Evolutionary conservation across 30 jellyfish, hydroid and myxozoan species (phyloP), one percentile per base, ranked within the genome.

Genomic region (Cassiopea andromeda): DNA sequence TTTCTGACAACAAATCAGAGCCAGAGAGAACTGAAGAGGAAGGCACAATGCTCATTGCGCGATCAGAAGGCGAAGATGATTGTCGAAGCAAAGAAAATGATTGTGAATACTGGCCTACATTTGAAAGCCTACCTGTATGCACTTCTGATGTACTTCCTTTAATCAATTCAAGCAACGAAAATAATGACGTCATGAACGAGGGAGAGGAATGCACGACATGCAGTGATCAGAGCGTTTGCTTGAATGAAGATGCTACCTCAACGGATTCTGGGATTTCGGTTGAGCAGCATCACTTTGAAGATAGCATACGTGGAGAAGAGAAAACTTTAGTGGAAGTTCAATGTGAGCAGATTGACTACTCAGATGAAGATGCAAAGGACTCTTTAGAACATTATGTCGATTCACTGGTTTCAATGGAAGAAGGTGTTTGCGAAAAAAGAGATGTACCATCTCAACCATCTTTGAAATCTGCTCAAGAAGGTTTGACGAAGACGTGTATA

Each of bases 371-470:
- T 10, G 48, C 57, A 47, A 83, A 71, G 27, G 91, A 83, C 60
- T 83, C 79, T 7, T 71, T 83, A 57, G 91, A 69, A 14, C 54
- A 83, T 70, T 83, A 83, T 69, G 91, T 83, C 5, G 91, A 83
- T 7, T 69, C 83, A 3, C 18, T 83, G 57, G 78, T 83, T 50
- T 50, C 82, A 2, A 60, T 68, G 70, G 91, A 83, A 69, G 91
- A 69, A 46, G 60, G n/a, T 17, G 38, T 13, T 64, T 7, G 73
- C 15, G 43, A 14, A 13, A 64, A 64, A 14, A 7, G 15, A 9
- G 73, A 9, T 27, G 6, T 5, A 17, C 15, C 43, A 64, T 64
- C 15, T 7, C 43, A 2, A 7, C 73, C 15, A 64, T 2, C 73
- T 64, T 27, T 27, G 5, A 27, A 5, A 4, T 2, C 73, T 2